phyloP scores from a whole-genome alignment of 2,113 vertebrate genomes.

The Guaruba guarouba region DNA sequence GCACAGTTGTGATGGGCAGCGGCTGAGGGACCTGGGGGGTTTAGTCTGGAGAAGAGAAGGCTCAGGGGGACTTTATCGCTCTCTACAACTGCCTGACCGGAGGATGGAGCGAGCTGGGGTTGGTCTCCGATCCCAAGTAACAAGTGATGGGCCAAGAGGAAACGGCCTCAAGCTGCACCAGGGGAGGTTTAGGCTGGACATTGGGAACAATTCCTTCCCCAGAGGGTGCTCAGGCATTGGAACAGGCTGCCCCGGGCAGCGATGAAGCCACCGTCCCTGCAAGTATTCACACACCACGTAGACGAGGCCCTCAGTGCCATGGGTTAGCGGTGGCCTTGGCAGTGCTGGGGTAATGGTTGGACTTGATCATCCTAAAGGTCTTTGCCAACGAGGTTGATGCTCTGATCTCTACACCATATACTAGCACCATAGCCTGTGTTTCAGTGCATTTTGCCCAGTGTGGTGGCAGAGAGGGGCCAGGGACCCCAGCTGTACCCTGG shows the following conservation, averaged over 20 bases:
- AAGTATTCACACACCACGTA: neutral
- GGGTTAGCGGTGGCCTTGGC: neutral
- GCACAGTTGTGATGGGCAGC: neutral
- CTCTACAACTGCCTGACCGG: neutral
- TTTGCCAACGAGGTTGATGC: neutral
- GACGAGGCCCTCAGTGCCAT: too few relatives aligned
- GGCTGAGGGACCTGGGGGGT: neutral
- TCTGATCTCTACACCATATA: accelerated
- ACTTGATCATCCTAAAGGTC: neutral
- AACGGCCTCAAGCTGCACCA: neutral
- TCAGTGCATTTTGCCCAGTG: accelerated
- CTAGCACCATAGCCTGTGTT: accelerated
- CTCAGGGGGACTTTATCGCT: neutral
- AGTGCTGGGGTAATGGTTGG: neutral
- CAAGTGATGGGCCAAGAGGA: too few relatives aligned
- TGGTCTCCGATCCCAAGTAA: neutral
- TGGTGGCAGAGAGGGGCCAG: neutral
- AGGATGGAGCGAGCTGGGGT: neutral
- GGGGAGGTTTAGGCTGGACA: neutral
- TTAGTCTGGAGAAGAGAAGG: neutral
- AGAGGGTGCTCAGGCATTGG: neutral
- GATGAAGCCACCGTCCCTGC: neutral
- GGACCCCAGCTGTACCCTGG: accelerated
- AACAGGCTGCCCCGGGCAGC: neutral
- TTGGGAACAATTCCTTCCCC: neutral